phyloP scores from a whole-genome alignment of 35 echinoderm and acorn worm species.

The Diadema setosum region DNA sequence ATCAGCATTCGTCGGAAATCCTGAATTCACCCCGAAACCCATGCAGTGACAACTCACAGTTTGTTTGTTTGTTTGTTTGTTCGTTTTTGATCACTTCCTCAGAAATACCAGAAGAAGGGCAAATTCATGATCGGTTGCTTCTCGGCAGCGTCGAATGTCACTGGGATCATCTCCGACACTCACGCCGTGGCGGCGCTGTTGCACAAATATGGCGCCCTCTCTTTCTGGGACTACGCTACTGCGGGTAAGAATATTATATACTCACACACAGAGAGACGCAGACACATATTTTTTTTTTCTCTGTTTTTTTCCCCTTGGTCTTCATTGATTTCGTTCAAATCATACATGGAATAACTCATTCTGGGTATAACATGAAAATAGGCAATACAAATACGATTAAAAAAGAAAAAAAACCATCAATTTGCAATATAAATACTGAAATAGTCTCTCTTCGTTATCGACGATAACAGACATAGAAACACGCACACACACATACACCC shows the following conservation, averaged over 20 bases:
- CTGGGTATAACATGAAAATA: too few species aligned
- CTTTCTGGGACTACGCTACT: constrained; percentile 97
- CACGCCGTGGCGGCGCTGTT: constrained; percentile 62
- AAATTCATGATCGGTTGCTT: constrained; percentile 89
- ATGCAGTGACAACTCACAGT: too few species aligned
- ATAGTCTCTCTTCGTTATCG: too few species aligned
- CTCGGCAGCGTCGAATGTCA: constrained; percentile 95
- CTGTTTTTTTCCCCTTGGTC: not conserved
- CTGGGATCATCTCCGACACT: constrained; percentile 88
- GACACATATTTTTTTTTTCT: not conserved
- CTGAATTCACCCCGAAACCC: too few species aligned
- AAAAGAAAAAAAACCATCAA: too few species aligned
- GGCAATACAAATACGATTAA: too few species aligned
- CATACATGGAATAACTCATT: not conserved
- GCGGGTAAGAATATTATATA: constrained; percentile 21
- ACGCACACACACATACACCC: too few species aligned
- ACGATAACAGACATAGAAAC: too few species aligned
- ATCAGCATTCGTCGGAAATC: too few species aligned
- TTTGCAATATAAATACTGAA: too few species aligned
- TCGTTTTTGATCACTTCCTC: not conserved
- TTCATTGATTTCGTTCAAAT: too few species aligned
- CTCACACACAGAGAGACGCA: not conserved
- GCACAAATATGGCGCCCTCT: constrained; percentile 82
- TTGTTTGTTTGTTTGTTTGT: not conserved
- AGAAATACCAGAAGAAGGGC: constrained; percentile 49